Percentiles rank a stretch among this genome's conserved stretches.
Conservation (phyloP, 1,140 invertebrate species). For the Rhyzopertha dominica region DNA sequence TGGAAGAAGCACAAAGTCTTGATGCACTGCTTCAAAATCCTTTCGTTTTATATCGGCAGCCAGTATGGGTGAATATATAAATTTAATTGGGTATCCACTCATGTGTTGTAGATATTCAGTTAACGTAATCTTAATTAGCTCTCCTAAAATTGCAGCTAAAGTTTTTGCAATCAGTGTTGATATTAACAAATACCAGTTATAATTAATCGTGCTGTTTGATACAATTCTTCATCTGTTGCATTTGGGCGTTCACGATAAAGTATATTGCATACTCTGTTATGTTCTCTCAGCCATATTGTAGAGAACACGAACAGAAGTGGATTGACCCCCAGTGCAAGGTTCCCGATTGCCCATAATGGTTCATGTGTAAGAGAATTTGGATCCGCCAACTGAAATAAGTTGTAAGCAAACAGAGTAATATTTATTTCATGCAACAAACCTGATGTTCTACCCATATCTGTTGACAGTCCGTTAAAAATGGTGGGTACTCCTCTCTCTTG, state of each 20-base stretch:
- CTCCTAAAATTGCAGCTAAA: not conserved
- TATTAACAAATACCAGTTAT: slow-evolving; percentile 1
- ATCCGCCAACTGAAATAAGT: not conserved
- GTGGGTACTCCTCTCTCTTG: not conserved
- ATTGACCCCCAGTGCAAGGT: not conserved
- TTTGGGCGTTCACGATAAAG: not conserved
- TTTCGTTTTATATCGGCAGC: not conserved
- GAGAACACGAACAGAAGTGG: not conserved
- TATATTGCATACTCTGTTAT: slow-evolving; percentile 2
- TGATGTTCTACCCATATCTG: not conserved
- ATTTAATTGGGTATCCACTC: not conserved
- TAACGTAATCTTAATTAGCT: not conserved
- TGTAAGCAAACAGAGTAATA: not conserved
- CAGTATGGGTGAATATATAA: too few relatives aligned
- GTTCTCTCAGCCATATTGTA: slow-evolving; percentile 4
- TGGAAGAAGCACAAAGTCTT: not conserved
- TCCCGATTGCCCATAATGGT: not conserved
- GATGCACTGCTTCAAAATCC: not conserved
- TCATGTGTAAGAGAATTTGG: too few relatives aligned
- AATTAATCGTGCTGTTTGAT: slow-evolving; percentile 1
- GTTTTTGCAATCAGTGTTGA: not conserved
- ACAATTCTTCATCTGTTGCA: not conserved
- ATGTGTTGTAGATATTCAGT: not conserved
- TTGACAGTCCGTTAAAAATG: not conserved
- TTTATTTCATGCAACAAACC: not conserved